Evolutionary conservation across 2,113 vertebrate species (phyloP).

Genomic region (Gymnogyps californianus): DNA sequence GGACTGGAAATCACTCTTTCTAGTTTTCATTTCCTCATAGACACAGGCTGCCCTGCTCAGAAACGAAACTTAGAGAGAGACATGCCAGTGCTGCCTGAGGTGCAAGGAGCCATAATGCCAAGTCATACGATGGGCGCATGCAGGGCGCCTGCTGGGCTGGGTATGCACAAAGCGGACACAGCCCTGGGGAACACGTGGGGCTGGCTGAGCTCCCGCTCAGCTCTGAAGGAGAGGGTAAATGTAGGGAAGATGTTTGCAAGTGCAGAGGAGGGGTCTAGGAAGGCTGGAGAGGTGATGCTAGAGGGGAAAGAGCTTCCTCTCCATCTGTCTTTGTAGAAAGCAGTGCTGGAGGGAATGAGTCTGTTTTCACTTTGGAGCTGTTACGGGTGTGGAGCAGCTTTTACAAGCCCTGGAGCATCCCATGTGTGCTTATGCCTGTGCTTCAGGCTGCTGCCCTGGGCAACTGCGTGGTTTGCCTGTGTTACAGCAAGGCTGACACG

Average conservation of each 20-base stretch:
- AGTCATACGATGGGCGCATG: too few species aligned
- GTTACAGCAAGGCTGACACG: background rate
- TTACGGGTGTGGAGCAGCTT: background rate
- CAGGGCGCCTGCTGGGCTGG: background rate
- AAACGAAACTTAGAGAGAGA: constrained; percentile 44
- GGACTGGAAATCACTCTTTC: background rate
- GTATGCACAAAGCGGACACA: background rate
- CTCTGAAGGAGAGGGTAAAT: background rate
- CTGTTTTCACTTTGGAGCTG: background rate
- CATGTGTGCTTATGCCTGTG: background rate
- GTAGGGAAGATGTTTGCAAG: background rate
- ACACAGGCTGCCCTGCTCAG: background rate
- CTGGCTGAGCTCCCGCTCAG: background rate
- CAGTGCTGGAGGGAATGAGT: background rate
- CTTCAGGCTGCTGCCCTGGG: background rate
- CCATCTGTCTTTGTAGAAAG: background rate
- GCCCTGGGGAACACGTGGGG: background rate
- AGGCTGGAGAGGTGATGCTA: background rate
- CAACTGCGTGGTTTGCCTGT: background rate
- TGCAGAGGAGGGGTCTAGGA: background rate
- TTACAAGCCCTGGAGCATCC: background rate
- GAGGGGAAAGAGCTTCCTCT: background rate
- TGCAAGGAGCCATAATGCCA: fast-evolving
- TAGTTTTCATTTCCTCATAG: constrained; percentile 57
- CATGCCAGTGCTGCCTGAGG: background rate